Percentiles rank a stretch among this genome's conserved stretches.
Evolutionary conservation across 2,113 vertebrate genomes (phyloP).

Genomic region (Suncus etruscus): DNA sequence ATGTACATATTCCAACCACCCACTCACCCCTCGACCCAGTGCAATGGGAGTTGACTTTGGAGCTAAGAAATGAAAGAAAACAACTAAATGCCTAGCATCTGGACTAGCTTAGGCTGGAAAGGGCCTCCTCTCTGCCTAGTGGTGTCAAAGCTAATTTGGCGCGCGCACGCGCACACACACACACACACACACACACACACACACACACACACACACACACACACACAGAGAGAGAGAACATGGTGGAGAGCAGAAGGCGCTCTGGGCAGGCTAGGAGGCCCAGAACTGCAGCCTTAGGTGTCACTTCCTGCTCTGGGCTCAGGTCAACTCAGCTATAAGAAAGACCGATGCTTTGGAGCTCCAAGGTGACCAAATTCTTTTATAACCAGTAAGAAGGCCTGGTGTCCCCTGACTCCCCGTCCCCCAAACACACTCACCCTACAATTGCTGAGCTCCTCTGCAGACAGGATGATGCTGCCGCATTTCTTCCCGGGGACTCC

Average conservation of each 20-base stretch:
- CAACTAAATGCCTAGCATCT: too few species aligned
- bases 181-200: neutral
- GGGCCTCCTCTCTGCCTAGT: too few species aligned
- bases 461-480: constrained; percentile 94
- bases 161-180: neutral
- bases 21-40: too few species aligned
- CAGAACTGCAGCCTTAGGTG: too few species aligned
- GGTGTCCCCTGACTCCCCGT: neutral
- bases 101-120: too few species aligned
- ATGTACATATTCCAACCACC: too few species aligned
- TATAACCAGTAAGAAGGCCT: too few species aligned
- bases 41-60: too few species aligned
- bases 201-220: neutral
- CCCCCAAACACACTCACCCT: constrained; percentile 89
- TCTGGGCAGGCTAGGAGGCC: too few species aligned
- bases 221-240: neutral
- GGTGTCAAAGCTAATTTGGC: too few species aligned
- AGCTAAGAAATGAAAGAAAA: too few species aligned
- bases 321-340: neutral
- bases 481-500: constrained; percentile 95
- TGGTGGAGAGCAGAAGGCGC: neutral
- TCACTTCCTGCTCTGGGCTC: neutral
- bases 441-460: constrained; percentile 96
- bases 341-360: neutral
- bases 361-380: neutral